These are phyloP conservation scores for Scomber colias DNA, from an alignment of 2,113 vertebrate species.

Conservation along the genomic window DNA sequence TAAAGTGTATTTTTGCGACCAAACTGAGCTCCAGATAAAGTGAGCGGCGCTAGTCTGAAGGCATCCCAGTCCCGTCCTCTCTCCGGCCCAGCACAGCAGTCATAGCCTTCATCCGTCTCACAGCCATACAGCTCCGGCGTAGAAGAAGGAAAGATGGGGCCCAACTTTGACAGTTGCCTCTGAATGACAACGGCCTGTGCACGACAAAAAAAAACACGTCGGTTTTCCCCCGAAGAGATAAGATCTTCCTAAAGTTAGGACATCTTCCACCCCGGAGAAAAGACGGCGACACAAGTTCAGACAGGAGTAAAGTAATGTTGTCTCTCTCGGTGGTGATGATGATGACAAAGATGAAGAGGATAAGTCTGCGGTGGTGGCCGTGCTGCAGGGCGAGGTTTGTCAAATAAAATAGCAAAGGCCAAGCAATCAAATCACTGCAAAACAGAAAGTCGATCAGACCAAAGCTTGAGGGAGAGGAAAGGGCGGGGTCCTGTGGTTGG, in stretches of 20 bases:
- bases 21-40: constrained; percentile 8
- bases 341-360: constrained; percentile 7
- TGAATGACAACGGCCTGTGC: not conserved
- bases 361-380: not conserved
- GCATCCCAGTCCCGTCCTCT: constrained; percentile 57
- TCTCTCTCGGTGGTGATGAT: not conserved
- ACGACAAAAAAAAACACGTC: too few species aligned
- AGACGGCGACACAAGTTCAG: not conserved
- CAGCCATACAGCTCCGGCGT: constrained; percentile 18
- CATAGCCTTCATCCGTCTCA: constrained; percentile 44
- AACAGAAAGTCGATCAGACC: constrained; percentile 55
- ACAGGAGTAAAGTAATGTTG: not conserved
- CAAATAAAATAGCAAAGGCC: constrained; percentile 19
- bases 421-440: constrained; percentile 73
- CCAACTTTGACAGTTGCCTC: not conserved
- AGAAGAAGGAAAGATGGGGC: too few species aligned
- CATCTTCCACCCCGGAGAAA: constrained; percentile 29
- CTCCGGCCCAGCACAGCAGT: constrained; percentile 54
- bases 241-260: constrained; percentile 47
- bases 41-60: constrained; percentile 65
- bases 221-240: constrained; percentile 1
- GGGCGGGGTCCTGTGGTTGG: constrained; percentile 46
- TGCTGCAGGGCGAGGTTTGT: constrained; percentile 37
- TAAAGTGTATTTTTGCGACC: not conserved
- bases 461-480: constrained; percentile 39